Evolutionary conservation across 2,797 vertebrate species (phyloP), one percentile per base, ranked within the genome.

Genomic region (Parambassis ranga): DNA sequence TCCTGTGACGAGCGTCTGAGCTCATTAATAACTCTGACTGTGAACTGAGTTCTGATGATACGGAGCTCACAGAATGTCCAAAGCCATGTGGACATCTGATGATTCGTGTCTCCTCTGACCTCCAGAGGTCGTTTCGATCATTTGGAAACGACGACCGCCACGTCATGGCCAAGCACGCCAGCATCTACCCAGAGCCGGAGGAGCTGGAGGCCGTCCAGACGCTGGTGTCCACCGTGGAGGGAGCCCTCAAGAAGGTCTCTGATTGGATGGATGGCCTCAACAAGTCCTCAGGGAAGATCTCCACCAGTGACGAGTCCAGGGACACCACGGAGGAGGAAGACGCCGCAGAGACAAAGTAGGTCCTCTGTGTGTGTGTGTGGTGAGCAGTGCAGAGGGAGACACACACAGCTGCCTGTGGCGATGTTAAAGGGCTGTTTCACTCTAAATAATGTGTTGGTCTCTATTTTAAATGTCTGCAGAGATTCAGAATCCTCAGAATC

Each of bases 61-160:
- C n/a, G n/a, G n/a, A n/a, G n/a, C n/a, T n/a, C n/a, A n/a, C n/a
- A n/a, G n/a, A n/a, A n/a, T n/a, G n/a, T n/a, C n/a, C n/a, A n/a
- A n/a, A n/a, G n/a, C n/a, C n/a, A n/a, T n/a, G 24, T 28, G 24
- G 27, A 8, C 15, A 13, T 18, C n/a, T n/a, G n/a, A n/a, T n/a
- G n/a, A n/a, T n/a, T n/a, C n/a, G n/a, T n/a, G n/a, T 10, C 67
- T 67, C 57, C 20, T 48, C 18, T 26, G 7, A 30, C 11, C 24
- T 81, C 90, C 90, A 97, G 95, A 95, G 94, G 93, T 94, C 94
- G 42, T 94, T 95, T 83, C 90, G 94, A 75, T 96, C 93, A 26
- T 95, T 96, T 88, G 94, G 94, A 16, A 95, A 93, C 6, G 94
- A 98, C 79, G 95, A 98, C 91, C 95, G 93, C 84, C 95, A 96